Evolutionary conservation across 1,140 invertebrate genomes (phyloP).

Genomic region (Tetramorium alpestre): DNA sequence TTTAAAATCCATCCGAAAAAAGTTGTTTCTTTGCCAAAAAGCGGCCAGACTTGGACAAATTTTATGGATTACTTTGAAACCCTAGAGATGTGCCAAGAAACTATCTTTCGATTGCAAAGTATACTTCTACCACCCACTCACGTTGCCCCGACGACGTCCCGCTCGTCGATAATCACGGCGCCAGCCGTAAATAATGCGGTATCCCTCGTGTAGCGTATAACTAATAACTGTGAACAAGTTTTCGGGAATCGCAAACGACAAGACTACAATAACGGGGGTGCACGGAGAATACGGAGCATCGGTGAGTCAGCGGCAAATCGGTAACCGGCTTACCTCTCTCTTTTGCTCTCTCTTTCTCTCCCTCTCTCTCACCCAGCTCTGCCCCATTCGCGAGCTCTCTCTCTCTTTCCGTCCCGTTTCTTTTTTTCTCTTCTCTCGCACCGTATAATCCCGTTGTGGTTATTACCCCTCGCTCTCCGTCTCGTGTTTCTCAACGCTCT

Average conservation of each 20-base stretch:
- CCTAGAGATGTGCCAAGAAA: background rate
- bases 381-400: background rate
- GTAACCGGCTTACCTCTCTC: conserved; percentile 66
- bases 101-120: background rate
- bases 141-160: background rate
- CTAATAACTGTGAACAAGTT: background rate
- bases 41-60: background rate
- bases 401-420: conserved; percentile 12
- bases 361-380: background rate
- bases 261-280: conserved; percentile 63
- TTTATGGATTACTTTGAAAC: background rate
- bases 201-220: background rate
- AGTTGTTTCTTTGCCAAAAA: background rate
- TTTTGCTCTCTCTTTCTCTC: conserved; percentile 9
- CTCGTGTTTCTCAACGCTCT: conserved; percentile 66
- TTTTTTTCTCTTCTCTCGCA: conserved; percentile 30
- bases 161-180: background rate
- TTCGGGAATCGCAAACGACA: background rate
- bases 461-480: conserved; percentile 33
- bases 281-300: conserved; percentile 42
- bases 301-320: conserved; percentile 67
- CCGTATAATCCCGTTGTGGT: conserved; percentile 24
- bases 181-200: background rate
- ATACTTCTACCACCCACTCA: background rate
- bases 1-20: background rate